A percentile compares a stretch with the other conserved stretches of the same genome.
Conservation (phyloP, 2,113 vertebrate species). For the Australoheros scitulus region DNA sequence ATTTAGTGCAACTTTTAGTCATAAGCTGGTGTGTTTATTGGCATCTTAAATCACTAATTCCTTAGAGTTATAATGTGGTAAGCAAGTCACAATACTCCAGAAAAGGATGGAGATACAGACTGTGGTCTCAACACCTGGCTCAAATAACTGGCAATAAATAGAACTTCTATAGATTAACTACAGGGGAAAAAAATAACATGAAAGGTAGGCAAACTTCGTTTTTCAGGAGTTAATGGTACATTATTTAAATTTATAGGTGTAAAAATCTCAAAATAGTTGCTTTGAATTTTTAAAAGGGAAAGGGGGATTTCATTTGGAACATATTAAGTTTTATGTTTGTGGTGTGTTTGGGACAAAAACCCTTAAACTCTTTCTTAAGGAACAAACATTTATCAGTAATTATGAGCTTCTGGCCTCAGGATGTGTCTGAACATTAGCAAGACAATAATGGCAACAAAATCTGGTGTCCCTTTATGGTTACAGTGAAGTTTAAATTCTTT, state of each 20-base stretch:
- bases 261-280: conserved; percentile 19
- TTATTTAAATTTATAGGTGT: conserved; percentile 33
- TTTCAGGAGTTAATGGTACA: conserved; percentile 5
- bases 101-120: not conserved
- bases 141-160: conserved; percentile 11
- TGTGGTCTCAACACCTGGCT: conserved; percentile 30
- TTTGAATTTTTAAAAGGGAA: conserved; percentile 13
- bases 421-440: not conserved
- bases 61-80: conserved; percentile 25
- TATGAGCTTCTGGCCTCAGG: conserved; percentile 5
- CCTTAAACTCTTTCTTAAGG: not conserved
- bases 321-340: conserved; percentile 17
- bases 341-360: conserved; percentile 6
- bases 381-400: conserved; percentile 23
- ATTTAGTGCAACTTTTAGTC: conserved; percentile 20
- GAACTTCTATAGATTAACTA: conserved; percentile 3
- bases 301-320: conserved; percentile 37
- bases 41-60: conserved; percentile 5
- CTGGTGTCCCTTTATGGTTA: not conserved
- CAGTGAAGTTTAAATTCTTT: not conserved
- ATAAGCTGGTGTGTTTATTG: conserved; percentile 13
- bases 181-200: conserved; percentile 21
- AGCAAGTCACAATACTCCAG: not conserved
- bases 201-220: conserved; percentile 12
- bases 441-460: not conserved